Percentiles rank a stretch among this genome's conserved stretches.
Evolutionary conservation across 2,888 invertebrate genomes (phyloP).

Genomic region (Drosophila quasianomalipes): DNA sequence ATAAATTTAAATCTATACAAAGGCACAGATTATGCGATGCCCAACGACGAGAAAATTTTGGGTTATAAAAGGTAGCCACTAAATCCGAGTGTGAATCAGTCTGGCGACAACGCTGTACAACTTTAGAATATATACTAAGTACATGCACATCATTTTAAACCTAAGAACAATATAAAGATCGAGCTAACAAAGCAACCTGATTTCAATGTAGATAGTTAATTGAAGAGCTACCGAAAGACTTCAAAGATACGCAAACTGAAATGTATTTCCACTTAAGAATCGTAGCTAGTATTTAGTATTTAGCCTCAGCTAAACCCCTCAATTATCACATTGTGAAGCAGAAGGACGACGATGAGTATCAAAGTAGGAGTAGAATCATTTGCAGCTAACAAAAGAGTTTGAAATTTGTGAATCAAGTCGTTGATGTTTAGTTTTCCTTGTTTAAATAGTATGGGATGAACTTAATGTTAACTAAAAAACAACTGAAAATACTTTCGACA

Average conservation of each 20-base stretch:
- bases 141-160: background rate
- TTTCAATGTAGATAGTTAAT: background rate
- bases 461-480: conserved; percentile 22
- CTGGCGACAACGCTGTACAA: background rate
- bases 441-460: conserved; percentile 3
- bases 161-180: too few relatives aligned
- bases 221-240: background rate
- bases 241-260: too few relatives aligned
- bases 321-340: background rate
- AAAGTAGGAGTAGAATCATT: background rate
- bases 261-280: conserved; percentile 6
- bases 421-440: background rate
- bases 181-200: too few relatives aligned
- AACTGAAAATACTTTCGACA: conserved; percentile 37
- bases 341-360: background rate
- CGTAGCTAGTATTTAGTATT: background rate
- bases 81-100: background rate
- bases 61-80: background rate
- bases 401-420: conserved; percentile 1
- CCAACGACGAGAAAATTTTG: background rate
- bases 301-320: background rate
- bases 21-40: conserved; percentile 22
- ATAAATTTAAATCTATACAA: conserved; percentile 78
- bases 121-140: background rate
- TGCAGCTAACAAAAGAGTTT: background rate